Percentiles rank a stretch among this genome's conserved stretches.
These are phyloP conservation scores for Geotrypetes seraphini DNA, from an alignment of 2,797 vertebrate species.

Conservation along the genomic window DNA sequence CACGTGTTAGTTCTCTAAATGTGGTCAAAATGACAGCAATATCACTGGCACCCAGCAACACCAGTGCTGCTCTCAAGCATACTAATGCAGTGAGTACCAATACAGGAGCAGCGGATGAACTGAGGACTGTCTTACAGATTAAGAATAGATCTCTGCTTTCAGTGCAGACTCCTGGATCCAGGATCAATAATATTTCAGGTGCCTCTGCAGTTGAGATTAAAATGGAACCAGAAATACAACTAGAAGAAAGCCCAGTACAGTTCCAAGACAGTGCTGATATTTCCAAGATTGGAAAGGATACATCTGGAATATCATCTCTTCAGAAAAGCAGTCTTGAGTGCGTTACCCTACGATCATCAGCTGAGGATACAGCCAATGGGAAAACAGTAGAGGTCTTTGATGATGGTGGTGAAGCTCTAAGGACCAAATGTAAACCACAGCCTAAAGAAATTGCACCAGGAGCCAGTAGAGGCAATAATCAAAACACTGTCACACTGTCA, in stretches of 20 bases:
- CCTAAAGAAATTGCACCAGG: conserved; percentile 45
- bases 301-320: conserved; percentile 24
- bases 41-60: conserved; percentile 71
- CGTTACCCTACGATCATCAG: conserved; percentile 60
- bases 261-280: conserved; percentile 44
- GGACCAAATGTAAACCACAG: conserved; percentile 56
- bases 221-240: conserved; percentile 71
- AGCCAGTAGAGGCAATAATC: conserved; percentile 62
- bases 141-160: conserved; percentile 71
- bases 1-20: conserved; percentile 83
- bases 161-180: conserved; percentile 63
- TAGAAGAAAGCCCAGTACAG: conserved; percentile 59
- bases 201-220: conserved; percentile 67
- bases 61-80: conserved; percentile 57
- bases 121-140: conserved; percentile 51
- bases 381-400: conserved; percentile 58
- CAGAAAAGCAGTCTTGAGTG: conserved; percentile 52
- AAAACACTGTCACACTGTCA: conserved; percentile 54
- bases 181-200: conserved; percentile 31
- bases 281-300: conserved; percentile 36
- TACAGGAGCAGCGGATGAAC: conserved; percentile 51
- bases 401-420: conserved; percentile 50
- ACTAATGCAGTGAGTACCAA: conserved; percentile 54
- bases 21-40: conserved; percentile 92
- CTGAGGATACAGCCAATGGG: conserved; percentile 59